Percentiles rank a stretch among this genome's conserved stretches.
These are phyloP conservation scores for Phylloscopus collybita DNA, from an alignment of 2,797 vertebrate genomes.

Conservation along the genomic window DNA sequence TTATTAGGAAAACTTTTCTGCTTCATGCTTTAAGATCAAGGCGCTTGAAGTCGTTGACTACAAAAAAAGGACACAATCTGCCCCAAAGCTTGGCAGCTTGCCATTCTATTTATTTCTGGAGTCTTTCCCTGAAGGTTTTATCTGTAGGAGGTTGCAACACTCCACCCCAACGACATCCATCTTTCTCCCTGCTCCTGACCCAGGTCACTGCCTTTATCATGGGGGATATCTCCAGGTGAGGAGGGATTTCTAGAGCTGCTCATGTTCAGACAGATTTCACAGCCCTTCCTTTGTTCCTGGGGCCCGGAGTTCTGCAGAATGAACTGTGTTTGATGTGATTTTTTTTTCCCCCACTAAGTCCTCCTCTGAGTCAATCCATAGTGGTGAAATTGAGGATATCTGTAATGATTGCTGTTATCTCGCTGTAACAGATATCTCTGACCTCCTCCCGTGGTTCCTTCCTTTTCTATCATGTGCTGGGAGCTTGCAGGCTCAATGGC, in stretches of 20 bases:
- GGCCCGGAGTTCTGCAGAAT: not conserved
- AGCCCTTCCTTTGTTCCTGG: slow-evolving; percentile 9
- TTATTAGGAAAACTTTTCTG: not conserved
- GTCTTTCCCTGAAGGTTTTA: slow-evolving; percentile 52
- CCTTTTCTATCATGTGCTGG: not conserved
- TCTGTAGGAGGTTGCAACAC: slow-evolving; percentile 51
- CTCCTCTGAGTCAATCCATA: not conserved
- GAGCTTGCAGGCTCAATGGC: not conserved
- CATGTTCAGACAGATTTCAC: not conserved
- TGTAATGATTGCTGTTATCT: not conserved
- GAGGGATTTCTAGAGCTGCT: slow-evolving; percentile 17
- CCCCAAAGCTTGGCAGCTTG: slow-evolving; percentile 3
- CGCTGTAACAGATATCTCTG: not conserved
- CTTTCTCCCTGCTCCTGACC: slow-evolving; percentile 46
- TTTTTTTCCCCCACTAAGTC: not conserved
- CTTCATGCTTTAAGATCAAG: slow-evolving; percentile 21
- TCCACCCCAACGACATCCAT: slow-evolving; percentile 15
- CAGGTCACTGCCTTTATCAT: slow-evolving; percentile 55
- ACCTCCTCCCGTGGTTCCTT: not conserved
- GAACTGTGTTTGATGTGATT: not conserved
- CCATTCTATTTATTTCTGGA: slow-evolving; percentile 54
- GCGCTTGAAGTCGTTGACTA: not conserved
- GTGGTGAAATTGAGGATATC: not conserved
- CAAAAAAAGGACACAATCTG: slow-evolving; percentile 4
- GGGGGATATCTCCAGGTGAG: not conserved